phyloP scores from a whole-genome alignment of 2,797 vertebrate genomes.

The Cynodonichthys magdalenae region DNA sequence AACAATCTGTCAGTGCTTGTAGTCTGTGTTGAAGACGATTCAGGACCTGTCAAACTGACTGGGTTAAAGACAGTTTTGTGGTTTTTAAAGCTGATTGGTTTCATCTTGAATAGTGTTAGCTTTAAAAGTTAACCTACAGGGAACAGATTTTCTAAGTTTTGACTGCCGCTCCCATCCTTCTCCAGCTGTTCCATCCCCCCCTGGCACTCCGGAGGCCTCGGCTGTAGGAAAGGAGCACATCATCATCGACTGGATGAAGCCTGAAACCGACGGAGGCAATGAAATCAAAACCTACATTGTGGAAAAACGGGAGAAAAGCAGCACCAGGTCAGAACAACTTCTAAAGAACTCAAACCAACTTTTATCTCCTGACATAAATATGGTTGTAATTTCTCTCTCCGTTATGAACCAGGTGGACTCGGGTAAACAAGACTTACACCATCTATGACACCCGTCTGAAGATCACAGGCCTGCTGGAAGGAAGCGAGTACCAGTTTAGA shows the following conservation, averaged over 20 bases:
- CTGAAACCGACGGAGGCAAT: slow-evolving; percentile 94
- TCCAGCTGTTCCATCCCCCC: slow-evolving; percentile 88
- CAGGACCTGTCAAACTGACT: no score
- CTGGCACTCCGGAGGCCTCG: slow-evolving; percentile 88
- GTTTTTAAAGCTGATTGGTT: no score
- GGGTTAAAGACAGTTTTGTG: no score
- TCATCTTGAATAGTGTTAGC: no score
- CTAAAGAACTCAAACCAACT: not conserved
- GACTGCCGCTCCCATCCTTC: not conserved
- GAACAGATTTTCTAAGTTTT: slow-evolving; percentile 4
- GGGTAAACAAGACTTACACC: slow-evolving; percentile 93
- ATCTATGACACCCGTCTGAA: slow-evolving; percentile 97
- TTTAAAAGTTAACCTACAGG: no score
- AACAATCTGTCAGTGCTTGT: no score
- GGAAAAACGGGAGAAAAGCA: slow-evolving; percentile 96
- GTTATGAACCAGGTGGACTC: slow-evolving; percentile 88
- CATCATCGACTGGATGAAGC: slow-evolving; percentile 96
- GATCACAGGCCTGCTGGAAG: slow-evolving; percentile 91
- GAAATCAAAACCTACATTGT: slow-evolving; percentile 96
- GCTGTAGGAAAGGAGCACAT: slow-evolving; percentile 91
- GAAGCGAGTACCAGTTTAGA: slow-evolving; percentile 96
- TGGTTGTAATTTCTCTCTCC: not conserved
- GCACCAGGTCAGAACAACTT: slow-evolving; percentile 84
- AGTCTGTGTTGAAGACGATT: no score
- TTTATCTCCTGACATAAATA: not conserved